Conservation (phyloP, 2,797 vertebrate genomes). For the Menidia menidia region DNA sequence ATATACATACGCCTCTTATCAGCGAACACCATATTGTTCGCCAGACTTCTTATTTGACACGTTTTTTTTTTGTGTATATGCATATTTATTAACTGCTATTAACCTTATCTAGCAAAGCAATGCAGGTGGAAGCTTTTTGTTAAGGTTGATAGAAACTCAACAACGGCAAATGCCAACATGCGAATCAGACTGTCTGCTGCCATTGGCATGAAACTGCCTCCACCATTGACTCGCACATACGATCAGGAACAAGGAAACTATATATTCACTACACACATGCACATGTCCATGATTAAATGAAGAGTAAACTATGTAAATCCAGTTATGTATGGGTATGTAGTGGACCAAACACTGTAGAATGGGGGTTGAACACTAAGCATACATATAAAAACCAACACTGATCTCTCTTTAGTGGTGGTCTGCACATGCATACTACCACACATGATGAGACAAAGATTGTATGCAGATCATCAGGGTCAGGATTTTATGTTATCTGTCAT, state of each 20-base stretch:
- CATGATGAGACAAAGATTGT: too few relatives aligned
- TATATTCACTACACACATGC: conserved; percentile 5
- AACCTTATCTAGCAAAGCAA: conserved; percentile 57
- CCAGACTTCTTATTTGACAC: conserved; percentile 55
- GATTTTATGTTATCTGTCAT: too few relatives aligned
- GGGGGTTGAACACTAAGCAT: neutral
- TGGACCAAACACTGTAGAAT: conserved; percentile 1
- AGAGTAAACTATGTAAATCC: neutral
- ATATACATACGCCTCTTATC: conserved; percentile 64
- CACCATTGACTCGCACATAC: conserved; percentile 40
- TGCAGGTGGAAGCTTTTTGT: conserved; percentile 60
- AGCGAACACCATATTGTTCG: conserved; percentile 67
- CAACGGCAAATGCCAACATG: conserved; percentile 50
- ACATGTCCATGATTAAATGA: conserved; percentile 13
- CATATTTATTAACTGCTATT: conserved; percentile 30
- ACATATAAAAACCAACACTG: neutral
- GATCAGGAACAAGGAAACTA: conserved; percentile 42
- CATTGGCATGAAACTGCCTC: conserved; percentile 46
- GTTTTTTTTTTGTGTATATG: conserved; percentile 36
- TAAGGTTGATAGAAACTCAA: conserved; percentile 55
- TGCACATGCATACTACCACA: neutral
- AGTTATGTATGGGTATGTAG: neutral
- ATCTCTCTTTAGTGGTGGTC: neutral
- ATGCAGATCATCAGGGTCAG: too few relatives aligned
- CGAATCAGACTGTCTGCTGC: conserved; percentile 55